Evolutionary conservation across 1,140 invertebrate species (phyloP), one percentile per base, ranked within the genome.

Genomic region (Coelopa frigida): DNA sequence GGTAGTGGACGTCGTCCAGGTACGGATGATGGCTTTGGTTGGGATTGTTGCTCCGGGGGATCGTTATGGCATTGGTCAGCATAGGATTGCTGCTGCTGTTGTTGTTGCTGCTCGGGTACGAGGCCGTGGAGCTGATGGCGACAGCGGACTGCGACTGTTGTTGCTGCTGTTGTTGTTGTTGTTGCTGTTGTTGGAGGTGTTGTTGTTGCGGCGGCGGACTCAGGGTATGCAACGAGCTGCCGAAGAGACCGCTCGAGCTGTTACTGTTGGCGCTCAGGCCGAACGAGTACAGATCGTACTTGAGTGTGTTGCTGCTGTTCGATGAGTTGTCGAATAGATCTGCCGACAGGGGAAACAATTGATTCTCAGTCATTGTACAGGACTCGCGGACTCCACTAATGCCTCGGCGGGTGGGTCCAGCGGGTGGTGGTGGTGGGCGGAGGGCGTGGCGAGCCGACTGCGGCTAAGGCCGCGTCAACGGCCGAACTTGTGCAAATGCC

Each of bases 321-420:
- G 63, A 67, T 47, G 63, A 61, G 26, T 51, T 66, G 57, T 67
- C 63, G 59, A 67, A 67, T 55, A 67, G 60, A 50, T 67, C 63
- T 51, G 63, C 61, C 52, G 63, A 67, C 63, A 67, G 66, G 54
- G 63, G 52, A 55, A 58, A 67, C 49, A 67, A 23, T 54, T 67
- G 62, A 56, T 66, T 67, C 51, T 67, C 63, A 49, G 63, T 67
- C 63, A 67, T 67, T 54, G 52, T 50, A 53, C n/a, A n/a, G n/a
- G n/a, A n/a, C n/a, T n/a, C n/a, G n/a, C n/a, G n/a, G n/a, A n/a
- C n/a, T n/a, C n/a, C n/a, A n/a, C n/a, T n/a, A n/a, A n/a, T n/a
- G n/a, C n/a, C n/a, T n/a, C n/a, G n/a, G n/a, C n/a, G n/a, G n/a
- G n/a, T n/a, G n/a, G n/a, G n/a, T n/a, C n/a, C n/a, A n/a, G n/a